phyloP scores from a whole-genome alignment of 2,888 invertebrate genomes.

The Erebia epiphron region DNA sequence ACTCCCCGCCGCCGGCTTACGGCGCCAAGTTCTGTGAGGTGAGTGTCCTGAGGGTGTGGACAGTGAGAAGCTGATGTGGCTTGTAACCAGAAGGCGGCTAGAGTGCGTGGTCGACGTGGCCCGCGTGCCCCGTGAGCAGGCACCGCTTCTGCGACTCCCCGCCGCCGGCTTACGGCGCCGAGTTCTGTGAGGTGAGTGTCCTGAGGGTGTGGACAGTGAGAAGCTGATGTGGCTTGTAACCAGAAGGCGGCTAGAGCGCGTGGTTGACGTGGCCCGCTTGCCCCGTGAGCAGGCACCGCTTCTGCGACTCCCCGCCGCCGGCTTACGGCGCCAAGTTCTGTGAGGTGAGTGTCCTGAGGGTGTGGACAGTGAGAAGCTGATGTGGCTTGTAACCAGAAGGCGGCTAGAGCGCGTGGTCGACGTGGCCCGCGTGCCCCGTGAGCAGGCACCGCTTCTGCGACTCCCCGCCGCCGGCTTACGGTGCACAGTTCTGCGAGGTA shows the following conservation, averaged over 20 bases:
- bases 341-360: conserved; percentile 81
- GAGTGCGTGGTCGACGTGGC: conserved; percentile 84
- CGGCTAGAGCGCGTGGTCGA: conserved; percentile 43
- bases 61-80: background rate
- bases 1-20: conserved; percentile 93
- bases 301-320: conserved; percentile 94
- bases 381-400: background rate
- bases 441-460: conserved; percentile 94
- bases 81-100: background rate
- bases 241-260: background rate
- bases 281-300: conserved; percentile 91
- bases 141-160: conserved; percentile 95
- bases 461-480: conserved; percentile 93
- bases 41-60: conserved; percentile 39
- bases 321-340: conserved; percentile 95
- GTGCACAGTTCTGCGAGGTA: conserved; percentile 95
- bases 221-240: background rate
- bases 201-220: conserved; percentile 23
- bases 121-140: conserved; percentile 91
- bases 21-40: conserved; percentile 96
- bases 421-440: conserved; percentile 93
- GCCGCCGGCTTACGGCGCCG: conserved; percentile 93
- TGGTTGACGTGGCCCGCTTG: conserved; percentile 90
- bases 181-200: conserved; percentile 90
- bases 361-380: background rate